phyloP scores from a whole-genome alignment of 2,797 vertebrate genomes.

The Poecilia gillii region DNA sequence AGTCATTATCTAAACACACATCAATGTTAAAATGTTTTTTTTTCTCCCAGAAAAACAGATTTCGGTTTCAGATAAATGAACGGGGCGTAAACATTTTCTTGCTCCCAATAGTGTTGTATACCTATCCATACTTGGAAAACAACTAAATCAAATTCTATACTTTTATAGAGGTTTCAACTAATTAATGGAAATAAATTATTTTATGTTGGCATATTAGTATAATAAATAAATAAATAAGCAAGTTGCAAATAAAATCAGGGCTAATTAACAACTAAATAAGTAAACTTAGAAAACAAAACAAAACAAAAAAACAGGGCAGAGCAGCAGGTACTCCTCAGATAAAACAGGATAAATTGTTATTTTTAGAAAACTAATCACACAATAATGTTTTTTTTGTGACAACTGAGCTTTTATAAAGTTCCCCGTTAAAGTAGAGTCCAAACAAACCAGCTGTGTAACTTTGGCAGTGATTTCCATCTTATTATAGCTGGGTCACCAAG shows the following conservation, averaged over 20 bases:
- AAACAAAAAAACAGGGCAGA: background rate
- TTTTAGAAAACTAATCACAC: constrained; percentile 1
- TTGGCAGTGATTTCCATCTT: constrained; percentile 62
- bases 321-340: background rate
- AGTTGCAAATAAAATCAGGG: background rate
- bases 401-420: constrained; percentile 26
- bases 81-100: background rate
- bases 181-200: background rate
- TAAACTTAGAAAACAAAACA: background rate
- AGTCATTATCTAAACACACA: background rate
- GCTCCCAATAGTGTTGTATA: too few species aligned
- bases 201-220: background rate
- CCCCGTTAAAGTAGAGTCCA: constrained; percentile 45
- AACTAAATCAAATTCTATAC: background rate
- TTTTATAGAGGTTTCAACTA: background rate
- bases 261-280: background rate
- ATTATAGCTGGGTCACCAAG: constrained; percentile 68
- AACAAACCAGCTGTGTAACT: constrained; percentile 32
- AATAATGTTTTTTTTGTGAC: background rate
- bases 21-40: background rate
- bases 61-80: background rate
- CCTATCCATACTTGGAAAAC: background rate
- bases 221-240: background rate
- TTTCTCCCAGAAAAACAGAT: background rate
- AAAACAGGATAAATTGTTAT: background rate